phyloP scores from a whole-genome alignment of 2,113 vertebrate genomes.

The Mastomys coucha region DNA sequence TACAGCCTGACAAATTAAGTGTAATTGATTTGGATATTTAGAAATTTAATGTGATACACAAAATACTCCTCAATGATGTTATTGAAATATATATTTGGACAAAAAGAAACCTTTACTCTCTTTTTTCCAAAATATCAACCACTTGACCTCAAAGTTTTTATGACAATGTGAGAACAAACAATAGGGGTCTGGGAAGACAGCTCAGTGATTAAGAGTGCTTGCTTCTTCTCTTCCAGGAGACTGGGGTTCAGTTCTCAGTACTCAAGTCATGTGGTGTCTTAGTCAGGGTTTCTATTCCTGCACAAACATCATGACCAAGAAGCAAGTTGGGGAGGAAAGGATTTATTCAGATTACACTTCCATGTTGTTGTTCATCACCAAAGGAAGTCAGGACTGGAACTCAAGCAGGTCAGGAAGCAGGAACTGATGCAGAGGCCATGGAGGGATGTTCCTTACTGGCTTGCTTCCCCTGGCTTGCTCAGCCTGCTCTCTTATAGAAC shows the following conservation, averaged over 20 bases:
- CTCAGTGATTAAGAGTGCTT: not conserved
- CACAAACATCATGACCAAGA: too few relatives aligned
- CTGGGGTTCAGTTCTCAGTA: not conserved
- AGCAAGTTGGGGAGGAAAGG: too few relatives aligned
- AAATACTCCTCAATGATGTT: not conserved
- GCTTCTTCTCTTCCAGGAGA: not conserved
- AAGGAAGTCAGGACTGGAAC: too few relatives aligned
- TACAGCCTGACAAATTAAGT: not conserved
- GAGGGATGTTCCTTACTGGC: too few relatives aligned
- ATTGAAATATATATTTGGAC: constrained; percentile 22
- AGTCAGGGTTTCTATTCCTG: too few relatives aligned
- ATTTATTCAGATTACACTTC: too few relatives aligned
- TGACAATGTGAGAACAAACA: not conserved
- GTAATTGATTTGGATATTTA: not conserved
- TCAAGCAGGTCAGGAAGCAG: too few relatives aligned
- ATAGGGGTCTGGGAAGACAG: not conserved
- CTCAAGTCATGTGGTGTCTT: too few relatives aligned
- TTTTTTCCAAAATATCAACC: not conserved
- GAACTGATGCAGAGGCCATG: too few relatives aligned
- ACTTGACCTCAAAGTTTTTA: not conserved
- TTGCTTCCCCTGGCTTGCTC: too few relatives aligned
- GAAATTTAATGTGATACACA: not conserved
- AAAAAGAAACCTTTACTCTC: not conserved
- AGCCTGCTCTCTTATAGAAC: too few relatives aligned
- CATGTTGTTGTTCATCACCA: too few relatives aligned